phyloP scores from a whole-genome alignment of 2,113 vertebrate species.

The Entomyzon cyanotis region DNA sequence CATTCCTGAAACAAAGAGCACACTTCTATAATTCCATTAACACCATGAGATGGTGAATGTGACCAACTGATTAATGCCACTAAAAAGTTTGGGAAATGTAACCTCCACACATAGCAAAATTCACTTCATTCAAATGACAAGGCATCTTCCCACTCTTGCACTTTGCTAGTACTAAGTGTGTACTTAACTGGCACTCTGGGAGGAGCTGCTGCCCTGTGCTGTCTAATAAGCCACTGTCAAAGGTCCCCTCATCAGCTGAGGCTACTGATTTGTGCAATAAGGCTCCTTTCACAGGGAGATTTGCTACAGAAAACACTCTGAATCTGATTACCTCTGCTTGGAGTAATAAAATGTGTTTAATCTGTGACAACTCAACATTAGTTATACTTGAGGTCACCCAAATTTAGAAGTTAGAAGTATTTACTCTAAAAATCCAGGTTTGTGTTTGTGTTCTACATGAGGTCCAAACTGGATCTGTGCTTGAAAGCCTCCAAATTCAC shows the following conservation, averaged over 20 bases:
- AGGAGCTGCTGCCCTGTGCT: background rate
- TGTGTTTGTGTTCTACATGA: slow-evolving; percentile 97
- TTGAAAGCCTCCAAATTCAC: slow-evolving; percentile 97
- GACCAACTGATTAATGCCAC: background rate
- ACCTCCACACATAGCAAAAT: background rate
- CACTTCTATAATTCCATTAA: background rate
- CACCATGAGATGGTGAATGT: background rate
- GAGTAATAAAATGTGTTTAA: background rate
- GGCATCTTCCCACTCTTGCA: background rate
- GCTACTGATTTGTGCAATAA: background rate
- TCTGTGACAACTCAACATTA: background rate
- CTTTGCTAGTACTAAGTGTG: background rate
- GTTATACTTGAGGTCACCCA: background rate
- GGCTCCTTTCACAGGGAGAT: background rate
- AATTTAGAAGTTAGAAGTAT: slow-evolving; percentile 30
- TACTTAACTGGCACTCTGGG: background rate
- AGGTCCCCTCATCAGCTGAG: background rate
- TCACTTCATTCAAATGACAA: background rate
- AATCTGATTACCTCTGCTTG: background rate
- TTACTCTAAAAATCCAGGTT: slow-evolving; percentile 98
- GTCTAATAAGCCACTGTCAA: background rate
- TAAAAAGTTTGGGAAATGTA: background rate
- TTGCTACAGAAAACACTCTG: background rate
- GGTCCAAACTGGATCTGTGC: slow-evolving; percentile 99
- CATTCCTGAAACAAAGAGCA: background rate